These are phyloP conservation scores for Apistogramma diplotaenia DNA, from an alignment of 2,113 vertebrate species.

Conservation along the genomic window DNA sequence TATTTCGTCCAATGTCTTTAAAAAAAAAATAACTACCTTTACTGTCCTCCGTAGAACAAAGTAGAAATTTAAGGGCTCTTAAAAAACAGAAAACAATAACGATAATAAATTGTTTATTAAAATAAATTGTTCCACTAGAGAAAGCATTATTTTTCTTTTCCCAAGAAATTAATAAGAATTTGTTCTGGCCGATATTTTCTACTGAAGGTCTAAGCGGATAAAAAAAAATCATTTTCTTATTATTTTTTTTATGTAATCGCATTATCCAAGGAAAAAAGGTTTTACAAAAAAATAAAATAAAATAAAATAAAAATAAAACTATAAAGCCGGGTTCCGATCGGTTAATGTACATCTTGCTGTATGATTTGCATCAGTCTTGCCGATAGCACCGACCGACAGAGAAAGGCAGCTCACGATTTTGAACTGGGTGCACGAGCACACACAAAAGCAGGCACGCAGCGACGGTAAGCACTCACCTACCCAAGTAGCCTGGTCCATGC, in stretches of 20 bases:
- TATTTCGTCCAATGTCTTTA: neutral
- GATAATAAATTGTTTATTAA: neutral
- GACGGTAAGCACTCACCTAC: slow-evolving; percentile 71
- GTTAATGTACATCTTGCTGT: neutral
- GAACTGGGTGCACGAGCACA: neutral
- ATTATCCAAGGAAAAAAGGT: neutral
- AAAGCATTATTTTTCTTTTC: neutral
- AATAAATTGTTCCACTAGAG: neutral
- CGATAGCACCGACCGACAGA: neutral
- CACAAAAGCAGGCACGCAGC: neutral
- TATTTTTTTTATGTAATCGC: neutral
- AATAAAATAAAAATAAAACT: neutral
- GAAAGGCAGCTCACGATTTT: slow-evolving; percentile 1
- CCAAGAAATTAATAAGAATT: neutral
- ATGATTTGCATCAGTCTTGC: slow-evolving; percentile 29
- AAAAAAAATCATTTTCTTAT: neutral
- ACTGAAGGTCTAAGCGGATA: neutral
- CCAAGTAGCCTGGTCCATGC: slow-evolving; percentile 61
- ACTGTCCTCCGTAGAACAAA: neutral
- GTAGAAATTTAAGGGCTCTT: rapidly evolving
- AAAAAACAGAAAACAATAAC: neutral
- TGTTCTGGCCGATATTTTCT: slow-evolving; percentile 11
- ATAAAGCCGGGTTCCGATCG: neutral
- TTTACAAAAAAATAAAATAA: no score
- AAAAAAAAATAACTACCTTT: neutral